These are phyloP conservation scores for Chamaetylas fuelleborni DNA, from an alignment of 2,113 vertebrate species.

Conservation along the genomic window DNA sequence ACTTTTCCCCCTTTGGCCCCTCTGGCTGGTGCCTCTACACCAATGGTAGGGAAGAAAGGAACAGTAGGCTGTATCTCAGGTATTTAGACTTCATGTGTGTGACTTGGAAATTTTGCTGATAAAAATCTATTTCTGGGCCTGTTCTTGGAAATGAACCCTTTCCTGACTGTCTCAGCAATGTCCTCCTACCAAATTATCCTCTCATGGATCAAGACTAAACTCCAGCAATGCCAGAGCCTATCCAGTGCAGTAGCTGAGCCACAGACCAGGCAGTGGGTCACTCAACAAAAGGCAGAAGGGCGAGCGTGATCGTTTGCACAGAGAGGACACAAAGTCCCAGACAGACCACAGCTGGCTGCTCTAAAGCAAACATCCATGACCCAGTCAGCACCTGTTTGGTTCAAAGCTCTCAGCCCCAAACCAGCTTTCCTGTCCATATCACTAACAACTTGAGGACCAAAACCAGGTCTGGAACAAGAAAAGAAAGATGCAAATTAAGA, in stretches of 20 bases:
- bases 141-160: not conserved
- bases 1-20: not conserved
- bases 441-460: not conserved
- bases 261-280: not conserved
- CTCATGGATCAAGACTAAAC: not conserved
- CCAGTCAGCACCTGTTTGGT: not conserved
- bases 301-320: not conserved
- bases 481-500: not conserved
- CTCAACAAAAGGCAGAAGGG: not conserved
- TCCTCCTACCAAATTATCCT: not conserved
- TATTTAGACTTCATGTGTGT: not conserved
- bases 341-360: not conserved
- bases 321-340: not conserved
- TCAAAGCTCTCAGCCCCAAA: not conserved
- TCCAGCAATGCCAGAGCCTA: not conserved
- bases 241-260: not conserved
- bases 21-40: not conserved
- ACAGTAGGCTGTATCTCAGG: accelerated
- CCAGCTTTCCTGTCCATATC: not conserved
- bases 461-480: not conserved
- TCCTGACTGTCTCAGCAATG: not conserved
- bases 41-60: not conserved
- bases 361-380: not conserved
- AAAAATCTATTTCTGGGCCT: not conserved
- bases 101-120: not conserved